Percentiles rank a stretch among this genome's conserved stretches.
These are phyloP conservation scores for Turritopsis dohrnii DNA, from an alignment of 30 jellyfish, hydroid and myxozoan species.

Conservation along the genomic window DNA sequence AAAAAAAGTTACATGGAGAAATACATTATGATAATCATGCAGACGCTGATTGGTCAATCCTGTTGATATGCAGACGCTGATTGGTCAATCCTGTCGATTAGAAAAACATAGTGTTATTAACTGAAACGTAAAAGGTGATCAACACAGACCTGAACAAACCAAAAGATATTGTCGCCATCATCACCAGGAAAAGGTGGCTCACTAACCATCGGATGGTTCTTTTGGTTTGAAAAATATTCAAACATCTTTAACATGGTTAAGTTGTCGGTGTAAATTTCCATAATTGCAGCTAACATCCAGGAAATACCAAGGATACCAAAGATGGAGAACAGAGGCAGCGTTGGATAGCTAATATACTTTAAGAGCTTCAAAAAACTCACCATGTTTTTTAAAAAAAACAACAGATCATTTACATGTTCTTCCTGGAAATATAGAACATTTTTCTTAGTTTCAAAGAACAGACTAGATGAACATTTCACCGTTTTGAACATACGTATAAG, in stretches of 20 bases:
- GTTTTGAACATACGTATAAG: too few relatives aligned
- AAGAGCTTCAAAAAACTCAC: neutral
- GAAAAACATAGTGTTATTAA: too few relatives aligned
- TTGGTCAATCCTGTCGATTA: too few relatives aligned
- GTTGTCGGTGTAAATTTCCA: constrained; percentile 13
- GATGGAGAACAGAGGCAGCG: neutral
- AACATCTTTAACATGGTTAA: constrained; percentile 11
- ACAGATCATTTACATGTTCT: neutral
- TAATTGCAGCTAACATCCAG: constrained; percentile 22
- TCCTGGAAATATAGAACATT: too few relatives aligned
- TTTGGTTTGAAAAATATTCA: neutral
- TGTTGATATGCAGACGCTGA: too few relatives aligned
- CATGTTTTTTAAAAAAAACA: neutral
- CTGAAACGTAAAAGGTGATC: too few relatives aligned
- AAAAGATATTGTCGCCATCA: constrained; percentile 5
- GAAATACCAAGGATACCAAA: constrained; percentile 18
- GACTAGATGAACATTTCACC: too few relatives aligned
- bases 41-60: too few relatives aligned
- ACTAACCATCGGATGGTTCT: neutral
- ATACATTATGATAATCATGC: neutral
- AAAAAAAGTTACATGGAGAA: neutral
- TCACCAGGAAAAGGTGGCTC: constrained; percentile 26
- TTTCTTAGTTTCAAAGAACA: too few relatives aligned
- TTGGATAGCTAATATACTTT: constrained; percentile 2
- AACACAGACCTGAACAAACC: constrained; percentile 51